Percentiles rank a stretch among this genome's conserved stretches.
Evolutionary conservation across 2,113 vertebrate genomes (phyloP).

Genomic region (Epinephelus cyanopodus): DNA sequence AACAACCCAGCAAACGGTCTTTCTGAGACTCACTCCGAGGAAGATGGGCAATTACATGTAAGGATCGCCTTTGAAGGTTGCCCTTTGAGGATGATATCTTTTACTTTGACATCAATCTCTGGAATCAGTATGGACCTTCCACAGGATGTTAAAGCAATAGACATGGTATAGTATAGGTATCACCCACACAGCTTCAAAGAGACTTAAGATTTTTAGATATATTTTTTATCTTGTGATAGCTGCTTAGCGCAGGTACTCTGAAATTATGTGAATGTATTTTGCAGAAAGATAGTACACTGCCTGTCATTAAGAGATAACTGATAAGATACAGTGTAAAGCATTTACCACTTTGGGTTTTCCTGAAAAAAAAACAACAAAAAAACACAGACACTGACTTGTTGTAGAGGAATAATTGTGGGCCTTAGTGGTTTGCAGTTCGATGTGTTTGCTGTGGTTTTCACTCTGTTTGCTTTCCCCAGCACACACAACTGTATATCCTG

Average conservation of each 20-base stretch:
- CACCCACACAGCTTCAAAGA: conserved; percentile 56
- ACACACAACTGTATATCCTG: background rate
- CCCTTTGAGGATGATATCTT: conserved; percentile 71
- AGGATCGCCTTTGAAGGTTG: conserved; percentile 68
- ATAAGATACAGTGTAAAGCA: conserved; percentile 36
- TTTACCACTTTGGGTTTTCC: conserved; percentile 37
- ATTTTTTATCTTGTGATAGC: conserved; percentile 38
- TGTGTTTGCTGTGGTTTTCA: background rate
- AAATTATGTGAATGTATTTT: conserved; percentile 43
- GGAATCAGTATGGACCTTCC: conserved; percentile 60
- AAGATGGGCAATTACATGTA: conserved; percentile 63
- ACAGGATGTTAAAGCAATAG: conserved; percentile 53
- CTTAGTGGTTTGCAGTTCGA: conserved; percentile 12
- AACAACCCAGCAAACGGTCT: conserved; percentile 43
- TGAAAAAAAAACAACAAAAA: background rate
- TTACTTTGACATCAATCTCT: conserved; percentile 64
- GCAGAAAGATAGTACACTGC: conserved; percentile 11
- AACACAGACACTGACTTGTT: background rate
- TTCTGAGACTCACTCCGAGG: conserved; percentile 28
- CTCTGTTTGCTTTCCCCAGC: conserved; percentile 11
- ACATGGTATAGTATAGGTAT: conserved; percentile 45
- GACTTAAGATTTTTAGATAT: conserved; percentile 56
- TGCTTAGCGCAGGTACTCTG: conserved; percentile 46
- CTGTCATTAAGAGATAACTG: conserved; percentile 16
- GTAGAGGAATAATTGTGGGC: background rate